Evolutionary conservation across 2,888 invertebrate genomes (phyloP).

Genomic region (Eristalinus sepulchralis): DNA sequence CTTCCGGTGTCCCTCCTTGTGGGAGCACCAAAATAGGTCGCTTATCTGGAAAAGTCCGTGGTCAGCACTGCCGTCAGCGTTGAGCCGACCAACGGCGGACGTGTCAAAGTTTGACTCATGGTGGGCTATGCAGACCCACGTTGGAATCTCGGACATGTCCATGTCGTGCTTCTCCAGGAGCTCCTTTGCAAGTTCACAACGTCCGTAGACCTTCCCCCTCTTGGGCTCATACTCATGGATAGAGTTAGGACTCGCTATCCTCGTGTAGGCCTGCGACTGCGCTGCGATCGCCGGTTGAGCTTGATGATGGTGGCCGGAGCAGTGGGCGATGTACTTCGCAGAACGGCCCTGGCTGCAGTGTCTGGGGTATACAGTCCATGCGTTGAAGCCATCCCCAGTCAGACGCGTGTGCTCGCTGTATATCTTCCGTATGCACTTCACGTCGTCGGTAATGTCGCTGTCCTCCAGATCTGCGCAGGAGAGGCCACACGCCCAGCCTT

Average conservation of each 20-base stretch:
- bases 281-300: conserved; percentile 12
- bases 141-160: conserved; percentile 82
- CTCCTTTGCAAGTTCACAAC: conserved; percentile 87
- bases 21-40: conserved; percentile 86
- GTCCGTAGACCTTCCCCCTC: conserved; percentile 83
- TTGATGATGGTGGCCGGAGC: conserved; percentile 67
- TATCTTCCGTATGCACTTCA: conserved; percentile 85
- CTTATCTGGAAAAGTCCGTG: conserved; percentile 89
- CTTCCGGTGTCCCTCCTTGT: conserved; percentile 81
- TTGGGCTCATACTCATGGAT: conserved; percentile 25
- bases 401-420: conserved; percentile 85
- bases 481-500: conserved; percentile 84
- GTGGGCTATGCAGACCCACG: conserved; percentile 88
- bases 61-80: conserved; percentile 83
- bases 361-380: conserved; percentile 78
- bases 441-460: conserved; percentile 87
- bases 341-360: conserved; percentile 77
- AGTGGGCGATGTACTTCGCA: conserved; percentile 76
- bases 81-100: conserved; percentile 82
- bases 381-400: conserved; percentile 86
- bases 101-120: conserved; percentile 88
- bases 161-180: conserved; percentile 83
- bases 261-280: conserved; percentile 5
- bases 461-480: conserved; percentile 85
- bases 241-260: conserved; percentile 14